Conservation (phyloP, 2,797 vertebrate genomes). For the Myotis pilosus region DNA sequence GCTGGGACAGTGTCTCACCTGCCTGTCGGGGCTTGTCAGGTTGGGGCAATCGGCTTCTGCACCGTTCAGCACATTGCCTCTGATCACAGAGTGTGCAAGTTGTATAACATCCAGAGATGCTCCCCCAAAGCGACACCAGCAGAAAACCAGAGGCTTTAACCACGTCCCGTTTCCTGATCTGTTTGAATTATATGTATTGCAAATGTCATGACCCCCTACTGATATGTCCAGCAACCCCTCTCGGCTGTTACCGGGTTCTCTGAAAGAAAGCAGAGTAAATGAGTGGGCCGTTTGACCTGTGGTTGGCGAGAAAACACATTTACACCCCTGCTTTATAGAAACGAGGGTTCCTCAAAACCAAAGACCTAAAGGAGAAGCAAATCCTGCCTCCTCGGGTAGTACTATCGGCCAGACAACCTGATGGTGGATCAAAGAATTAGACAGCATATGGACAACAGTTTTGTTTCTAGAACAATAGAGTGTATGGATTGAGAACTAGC, state of each 20-base stretch:
- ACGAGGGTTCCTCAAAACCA: neutral
- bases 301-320: neutral
- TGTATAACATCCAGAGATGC: neutral
- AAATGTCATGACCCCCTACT: neutral
- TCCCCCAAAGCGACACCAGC: neutral
- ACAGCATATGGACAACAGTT: neutral
- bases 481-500: neutral
- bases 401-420: neutral
- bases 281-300: neutral
- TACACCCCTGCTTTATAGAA: neutral
- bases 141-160: neutral
- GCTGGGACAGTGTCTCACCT: neutral
- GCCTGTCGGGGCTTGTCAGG: neutral
- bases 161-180: too few relatives aligned
- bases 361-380: neutral
- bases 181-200: neutral
- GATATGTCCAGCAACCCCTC: neutral
- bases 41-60: neutral
- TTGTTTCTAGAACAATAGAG: neutral
- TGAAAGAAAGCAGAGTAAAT: neutral
- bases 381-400: neutral
- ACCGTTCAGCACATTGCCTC: neutral
- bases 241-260: neutral
- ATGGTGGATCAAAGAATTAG: neutral
- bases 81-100: neutral